phyloP scores from a whole-genome alignment of 2,888 invertebrate species.

The Drosophila nr. fundita region DNA sequence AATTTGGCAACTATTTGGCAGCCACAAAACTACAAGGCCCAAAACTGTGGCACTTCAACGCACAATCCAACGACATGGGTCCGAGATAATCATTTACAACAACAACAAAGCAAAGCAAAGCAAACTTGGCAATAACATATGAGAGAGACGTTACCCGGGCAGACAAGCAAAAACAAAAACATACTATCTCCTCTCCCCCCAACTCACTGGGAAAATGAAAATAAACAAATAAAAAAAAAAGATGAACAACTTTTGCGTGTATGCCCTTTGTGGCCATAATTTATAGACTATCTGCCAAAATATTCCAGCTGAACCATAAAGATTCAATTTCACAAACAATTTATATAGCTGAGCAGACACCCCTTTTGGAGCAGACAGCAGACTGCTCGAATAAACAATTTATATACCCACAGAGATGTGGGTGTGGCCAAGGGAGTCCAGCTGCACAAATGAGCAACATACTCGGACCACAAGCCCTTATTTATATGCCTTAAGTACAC shows the following conservation, averaged over 20 bases:
- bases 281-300: constrained; percentile 81
- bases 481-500: constrained; percentile 69
- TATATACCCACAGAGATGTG: constrained; percentile 52
- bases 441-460: constrained; percentile 69
- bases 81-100: constrained; percentile 69
- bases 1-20: constrained; percentile 75
- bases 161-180: constrained; percentile 28
- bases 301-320: constrained; percentile 81
- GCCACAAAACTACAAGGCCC: constrained; percentile 57
- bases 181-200: neutral
- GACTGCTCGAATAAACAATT: constrained; percentile 54
- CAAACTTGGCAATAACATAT: constrained; percentile 37
- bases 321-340: constrained; percentile 81
- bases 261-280: constrained; percentile 82
- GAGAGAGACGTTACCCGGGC: constrained; percentile 27
- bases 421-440: constrained; percentile 20
- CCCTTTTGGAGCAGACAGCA: constrained; percentile 57
- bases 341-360: constrained; percentile 67
- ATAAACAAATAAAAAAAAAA: constrained; percentile 31
- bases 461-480: constrained; percentile 63
- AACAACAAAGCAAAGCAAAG: constrained; percentile 38
- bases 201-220: constrained; percentile 16
- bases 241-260: constrained; percentile 70
- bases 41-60: constrained; percentile 61
- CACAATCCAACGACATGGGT: constrained; percentile 52